A percentile compares a stretch with the other conserved stretches of the same genome.
Evolutionary conservation across 1,140 invertebrate genomes (phyloP).

Genomic region (Drosophila ironensis): DNA sequence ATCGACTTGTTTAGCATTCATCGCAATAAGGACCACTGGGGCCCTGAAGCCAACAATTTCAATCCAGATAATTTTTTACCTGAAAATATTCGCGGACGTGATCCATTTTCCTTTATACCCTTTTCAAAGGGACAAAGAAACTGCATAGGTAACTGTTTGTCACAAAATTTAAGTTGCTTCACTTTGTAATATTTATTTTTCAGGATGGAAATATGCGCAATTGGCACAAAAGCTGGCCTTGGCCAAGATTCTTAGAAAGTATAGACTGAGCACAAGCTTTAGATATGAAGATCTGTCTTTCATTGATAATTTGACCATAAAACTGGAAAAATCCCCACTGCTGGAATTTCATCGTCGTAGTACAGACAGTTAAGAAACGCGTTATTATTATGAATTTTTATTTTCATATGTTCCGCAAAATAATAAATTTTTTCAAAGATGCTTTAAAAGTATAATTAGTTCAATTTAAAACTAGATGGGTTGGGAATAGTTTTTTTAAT

Average conservation of each 20-base stretch:
- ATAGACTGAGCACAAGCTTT: conserved; percentile 49
- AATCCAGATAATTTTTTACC: conserved; percentile 68
- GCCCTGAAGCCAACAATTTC: conserved; percentile 54
- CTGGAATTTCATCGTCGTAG: conserved; percentile 40
- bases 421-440: too few species aligned
- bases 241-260: conserved; percentile 57
- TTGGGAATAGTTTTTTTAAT: too few species aligned
- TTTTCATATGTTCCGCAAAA: too few species aligned
- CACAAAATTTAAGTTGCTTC: too few species aligned
- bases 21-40: conserved; percentile 50
- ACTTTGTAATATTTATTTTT: neutral
- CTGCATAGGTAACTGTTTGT: conserved; percentile 45
- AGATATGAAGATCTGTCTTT: conserved; percentile 47
- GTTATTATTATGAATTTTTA: too few species aligned
- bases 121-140: conserved; percentile 57
- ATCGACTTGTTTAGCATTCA: conserved; percentile 56
- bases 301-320: conserved; percentile 36
- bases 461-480: too few species aligned
- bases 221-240: conserved; percentile 43
- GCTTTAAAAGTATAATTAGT: too few species aligned
- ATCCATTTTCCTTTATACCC: conserved; percentile 60
- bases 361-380: too few species aligned
- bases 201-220: conserved; percentile 63
- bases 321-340: conserved; percentile 29
- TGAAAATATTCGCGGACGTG: conserved; percentile 31